These are phyloP conservation scores for Ctenopoma kingsleyae DNA, from an alignment of 2,797 vertebrate species.

Conservation along the genomic window DNA sequence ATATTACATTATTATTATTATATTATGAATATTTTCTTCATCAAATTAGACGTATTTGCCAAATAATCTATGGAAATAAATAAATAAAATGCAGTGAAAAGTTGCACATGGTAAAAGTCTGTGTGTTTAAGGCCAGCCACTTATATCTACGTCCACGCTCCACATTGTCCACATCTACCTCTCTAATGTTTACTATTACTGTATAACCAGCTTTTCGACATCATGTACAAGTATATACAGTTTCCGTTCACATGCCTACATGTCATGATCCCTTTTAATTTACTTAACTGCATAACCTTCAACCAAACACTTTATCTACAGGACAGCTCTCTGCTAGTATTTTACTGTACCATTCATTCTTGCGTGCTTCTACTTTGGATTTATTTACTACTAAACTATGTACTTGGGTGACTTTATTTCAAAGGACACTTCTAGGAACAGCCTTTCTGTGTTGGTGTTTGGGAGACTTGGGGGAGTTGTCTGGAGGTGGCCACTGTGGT, in stretches of 20 bases:
- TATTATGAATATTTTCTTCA: neutral
- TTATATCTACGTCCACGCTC: conserved; percentile 48
- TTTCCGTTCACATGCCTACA: conserved; percentile 43
- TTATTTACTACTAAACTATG: conserved; percentile 43
- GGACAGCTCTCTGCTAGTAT: conserved; percentile 27
- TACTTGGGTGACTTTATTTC: conserved; percentile 51
- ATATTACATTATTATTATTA: too few species aligned
- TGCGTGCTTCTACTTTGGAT: conserved; percentile 25
- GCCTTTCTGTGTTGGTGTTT: conserved; percentile 79
- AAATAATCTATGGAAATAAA: conserved; percentile 10
- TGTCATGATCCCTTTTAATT: conserved; percentile 49
- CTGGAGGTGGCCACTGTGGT: conserved; percentile 92
- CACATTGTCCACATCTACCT: conserved; percentile 64
- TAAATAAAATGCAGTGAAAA: conserved; percentile 34
- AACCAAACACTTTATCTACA: conserved; percentile 38
- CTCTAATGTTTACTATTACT: conserved; percentile 53
- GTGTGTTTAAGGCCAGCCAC: conserved; percentile 30
- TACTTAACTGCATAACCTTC: conserved; percentile 63
- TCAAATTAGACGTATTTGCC: neutral
- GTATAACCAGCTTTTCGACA: conserved; percentile 46
- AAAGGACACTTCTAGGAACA: conserved; percentile 73
- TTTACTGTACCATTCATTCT: conserved; percentile 21
- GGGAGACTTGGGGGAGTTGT: conserved; percentile 74
- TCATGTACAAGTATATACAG: conserved; percentile 64
- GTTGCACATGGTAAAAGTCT: conserved; percentile 22